Evolutionary conservation across 1,140 invertebrate species (phyloP).

Genomic region (Prorops nasuta): DNA sequence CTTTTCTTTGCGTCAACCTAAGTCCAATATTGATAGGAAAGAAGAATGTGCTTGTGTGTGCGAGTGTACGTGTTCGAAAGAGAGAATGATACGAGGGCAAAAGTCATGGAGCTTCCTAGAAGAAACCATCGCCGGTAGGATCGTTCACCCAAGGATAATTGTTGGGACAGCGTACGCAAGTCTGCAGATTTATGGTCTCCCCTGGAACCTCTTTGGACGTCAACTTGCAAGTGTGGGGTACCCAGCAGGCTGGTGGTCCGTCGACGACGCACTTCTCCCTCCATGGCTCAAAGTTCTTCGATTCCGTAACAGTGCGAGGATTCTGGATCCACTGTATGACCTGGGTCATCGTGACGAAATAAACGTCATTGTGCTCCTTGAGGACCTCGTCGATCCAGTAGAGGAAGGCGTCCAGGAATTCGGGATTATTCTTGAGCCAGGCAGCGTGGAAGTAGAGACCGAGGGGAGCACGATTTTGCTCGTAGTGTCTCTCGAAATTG

Average conservation of each 20-base stretch:
- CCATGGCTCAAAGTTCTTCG: constrained; percentile 92
- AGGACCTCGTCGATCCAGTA: constrained; percentile 94
- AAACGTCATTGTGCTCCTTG: constrained; percentile 85
- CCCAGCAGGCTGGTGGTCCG: constrained; percentile 77
- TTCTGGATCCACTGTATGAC: constrained; percentile 97
- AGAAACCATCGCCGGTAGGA: constrained; percentile 87
- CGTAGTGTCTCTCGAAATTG: constrained; percentile 94
- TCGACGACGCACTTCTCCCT: constrained; percentile 87
- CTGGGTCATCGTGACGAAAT: constrained; percentile 96
- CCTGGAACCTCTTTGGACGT: constrained; percentile 90
- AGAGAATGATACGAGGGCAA: too few species aligned
- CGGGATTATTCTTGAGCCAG: constrained; percentile 93
- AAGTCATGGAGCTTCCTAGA: too few species aligned
- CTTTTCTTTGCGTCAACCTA: constrained; percentile 1
- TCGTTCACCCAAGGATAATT: constrained; percentile 95
- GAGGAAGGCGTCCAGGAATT: constrained; percentile 89
- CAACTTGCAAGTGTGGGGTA: constrained; percentile 85
- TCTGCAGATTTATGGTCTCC: constrained; percentile 90
- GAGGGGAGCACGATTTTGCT: constrained; percentile 88
- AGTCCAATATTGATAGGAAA: too few species aligned
- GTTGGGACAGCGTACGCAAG: constrained; percentile 88
- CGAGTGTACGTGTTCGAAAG: too few species aligned
- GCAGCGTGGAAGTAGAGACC: constrained; percentile 95
- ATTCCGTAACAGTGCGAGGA: constrained; percentile 77
- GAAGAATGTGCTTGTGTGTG: too few species aligned